Conservation (phyloP, 37 sponge, comb jelly and placozoan species). For the Tethya wilhelma region DNA sequence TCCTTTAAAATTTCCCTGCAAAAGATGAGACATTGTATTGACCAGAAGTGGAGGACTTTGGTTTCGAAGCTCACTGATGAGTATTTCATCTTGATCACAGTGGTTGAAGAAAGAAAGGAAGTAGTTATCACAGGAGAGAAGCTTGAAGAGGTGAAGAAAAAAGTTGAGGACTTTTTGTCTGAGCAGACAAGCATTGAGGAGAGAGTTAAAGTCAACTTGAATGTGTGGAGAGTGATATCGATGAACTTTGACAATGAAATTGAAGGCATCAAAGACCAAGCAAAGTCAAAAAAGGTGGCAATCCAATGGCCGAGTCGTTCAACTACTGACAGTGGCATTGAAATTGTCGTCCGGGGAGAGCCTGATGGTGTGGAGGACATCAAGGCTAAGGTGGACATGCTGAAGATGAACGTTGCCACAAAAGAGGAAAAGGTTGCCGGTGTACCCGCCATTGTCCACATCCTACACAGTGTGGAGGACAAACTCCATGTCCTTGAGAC, state of each 20-base stretch:
- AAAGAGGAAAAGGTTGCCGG: neutral
- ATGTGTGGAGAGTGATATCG: conserved; percentile 9
- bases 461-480: conserved; percentile 20
- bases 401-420: neutral
- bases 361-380: conserved; percentile 6
- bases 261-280: neutral
- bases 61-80: neutral
- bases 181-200: conserved; percentile 19
- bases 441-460: conserved; percentile 5
- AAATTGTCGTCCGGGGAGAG: conserved; percentile 15
- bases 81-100: conserved; percentile 18
- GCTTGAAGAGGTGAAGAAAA: neutral
- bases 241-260: neutral
- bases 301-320: neutral
- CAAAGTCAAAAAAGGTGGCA: neutral
- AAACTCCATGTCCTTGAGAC: conserved; percentile 1
- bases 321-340: neutral
- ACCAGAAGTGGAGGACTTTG: conserved; percentile 16
- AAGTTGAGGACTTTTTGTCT: conserved; percentile 5
- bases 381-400: conserved; percentile 15
- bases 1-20: neutral
- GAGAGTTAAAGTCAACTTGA: neutral
- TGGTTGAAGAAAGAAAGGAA: neutral
- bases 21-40: conserved; percentile 2
- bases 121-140: conserved; percentile 5